phyloP scores from a whole-genome alignment of 2,888 invertebrate species.

The Eilema caniola region DNA sequence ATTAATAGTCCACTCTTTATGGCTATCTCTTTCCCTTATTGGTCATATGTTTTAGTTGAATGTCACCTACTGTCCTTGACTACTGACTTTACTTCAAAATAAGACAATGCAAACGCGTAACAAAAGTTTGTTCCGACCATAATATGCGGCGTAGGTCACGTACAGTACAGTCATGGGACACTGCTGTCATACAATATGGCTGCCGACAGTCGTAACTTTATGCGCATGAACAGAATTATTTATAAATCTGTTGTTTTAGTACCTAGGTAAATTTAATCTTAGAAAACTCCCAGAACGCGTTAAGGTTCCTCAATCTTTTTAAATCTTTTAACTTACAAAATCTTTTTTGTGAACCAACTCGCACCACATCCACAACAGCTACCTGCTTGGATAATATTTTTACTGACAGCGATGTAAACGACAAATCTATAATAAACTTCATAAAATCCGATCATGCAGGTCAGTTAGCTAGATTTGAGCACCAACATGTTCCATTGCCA shows the following conservation, averaged over 20 bases:
- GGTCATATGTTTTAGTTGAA: background rate
- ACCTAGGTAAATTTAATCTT: background rate
- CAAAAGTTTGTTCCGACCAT: background rate
- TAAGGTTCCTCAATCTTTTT: too few relatives aligned
- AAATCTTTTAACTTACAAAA: too few relatives aligned
- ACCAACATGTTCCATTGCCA: too few relatives aligned
- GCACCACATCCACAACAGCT: too few relatives aligned
- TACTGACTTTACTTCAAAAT: background rate
- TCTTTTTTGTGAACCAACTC: too few relatives aligned
- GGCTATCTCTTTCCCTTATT: background rate
- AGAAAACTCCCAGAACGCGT: too few relatives aligned
- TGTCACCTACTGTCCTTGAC: too few relatives aligned
- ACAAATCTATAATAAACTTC: too few relatives aligned
- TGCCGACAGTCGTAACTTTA: background rate
- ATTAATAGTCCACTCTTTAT: background rate
- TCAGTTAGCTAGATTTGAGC: too few relatives aligned
- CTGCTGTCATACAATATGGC: constrained; percentile 18
- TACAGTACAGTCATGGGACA: background rate
- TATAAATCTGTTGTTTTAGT: background rate
- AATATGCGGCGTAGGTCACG: background rate
- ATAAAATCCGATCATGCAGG: too few relatives aligned
- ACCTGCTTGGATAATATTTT: too few relatives aligned
- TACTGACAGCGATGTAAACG: too few relatives aligned
- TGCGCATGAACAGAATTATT: constrained; percentile 14
- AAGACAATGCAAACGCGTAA: background rate